A percentile compares a stretch with the other conserved stretches of the same genome.
These are phyloP conservation scores for Elmis aenea DNA, from an alignment of 2,888 invertebrate genomes.

Conservation along the genomic window DNA sequence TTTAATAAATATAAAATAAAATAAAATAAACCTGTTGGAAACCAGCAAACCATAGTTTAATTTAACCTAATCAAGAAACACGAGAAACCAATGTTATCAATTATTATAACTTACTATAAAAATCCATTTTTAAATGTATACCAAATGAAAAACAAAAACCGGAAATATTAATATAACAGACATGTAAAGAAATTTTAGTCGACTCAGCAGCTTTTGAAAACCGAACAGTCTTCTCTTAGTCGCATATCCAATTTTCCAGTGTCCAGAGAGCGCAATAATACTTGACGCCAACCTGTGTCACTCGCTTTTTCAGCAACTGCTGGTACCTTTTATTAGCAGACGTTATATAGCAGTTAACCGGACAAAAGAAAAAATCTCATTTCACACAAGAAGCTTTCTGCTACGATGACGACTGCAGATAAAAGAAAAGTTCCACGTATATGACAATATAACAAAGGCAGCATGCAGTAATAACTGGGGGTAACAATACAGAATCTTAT, in stretches of 20 bases:
- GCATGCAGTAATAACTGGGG: slow-evolving; percentile 37
- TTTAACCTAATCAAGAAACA: too few relatives aligned
- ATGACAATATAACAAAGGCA: slow-evolving; percentile 41
- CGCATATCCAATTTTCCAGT: slow-evolving; percentile 18
- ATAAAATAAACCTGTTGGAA: too few relatives aligned
- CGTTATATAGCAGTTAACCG: slow-evolving; percentile 42
- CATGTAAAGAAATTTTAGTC: slow-evolving; percentile 8
- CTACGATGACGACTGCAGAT: slow-evolving; percentile 39
- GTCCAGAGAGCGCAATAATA: slow-evolving; percentile 29
- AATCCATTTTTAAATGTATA: background rate
- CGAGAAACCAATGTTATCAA: too few relatives aligned
- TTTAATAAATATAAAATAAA: too few relatives aligned
- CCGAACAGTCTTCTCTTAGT: slow-evolving; percentile 5
- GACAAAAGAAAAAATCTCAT: slow-evolving; percentile 44
- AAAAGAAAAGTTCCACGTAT: slow-evolving; percentile 43
- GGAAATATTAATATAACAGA: slow-evolving; percentile 12
- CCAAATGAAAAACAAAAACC: background rate
- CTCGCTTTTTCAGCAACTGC: slow-evolving; percentile 27
- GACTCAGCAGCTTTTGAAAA: slow-evolving; percentile 10
- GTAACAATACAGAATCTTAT: slow-evolving; percentile 36
- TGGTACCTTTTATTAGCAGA: slow-evolving; percentile 40
- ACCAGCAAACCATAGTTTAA: too few relatives aligned
- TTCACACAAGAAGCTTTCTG: slow-evolving; percentile 33
- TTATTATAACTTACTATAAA: background rate
- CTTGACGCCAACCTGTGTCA: slow-evolving; percentile 35